Conservation (phyloP, 2,113 vertebrate genomes). For the Silurus asotus region DNA sequence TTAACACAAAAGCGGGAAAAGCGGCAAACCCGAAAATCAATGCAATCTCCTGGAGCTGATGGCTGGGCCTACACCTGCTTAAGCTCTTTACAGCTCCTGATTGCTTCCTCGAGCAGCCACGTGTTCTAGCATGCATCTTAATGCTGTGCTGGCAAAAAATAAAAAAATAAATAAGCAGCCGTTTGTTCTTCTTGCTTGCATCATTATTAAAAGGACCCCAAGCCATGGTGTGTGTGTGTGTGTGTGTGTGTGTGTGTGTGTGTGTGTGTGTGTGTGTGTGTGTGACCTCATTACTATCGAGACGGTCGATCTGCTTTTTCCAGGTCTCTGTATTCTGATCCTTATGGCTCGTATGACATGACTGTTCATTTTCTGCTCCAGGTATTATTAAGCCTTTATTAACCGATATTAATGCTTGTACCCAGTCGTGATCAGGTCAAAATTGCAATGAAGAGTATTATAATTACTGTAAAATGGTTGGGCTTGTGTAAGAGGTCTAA, state of each 20-base stretch:
- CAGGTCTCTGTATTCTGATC: conserved; percentile 11
- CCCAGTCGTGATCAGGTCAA: conserved; percentile 4
- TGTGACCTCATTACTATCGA: conserved; percentile 39
- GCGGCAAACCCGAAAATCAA: conserved; percentile 55
- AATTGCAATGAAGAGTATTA: conserved; percentile 2
- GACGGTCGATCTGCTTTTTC: conserved; percentile 17
- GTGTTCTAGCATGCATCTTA: conserved; percentile 36
- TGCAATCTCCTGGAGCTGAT: conserved; percentile 50
- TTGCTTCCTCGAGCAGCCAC: conserved; percentile 48
- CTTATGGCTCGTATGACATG: conserved; percentile 20
- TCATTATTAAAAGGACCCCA: conserved; percentile 18
- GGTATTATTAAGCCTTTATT: conserved; percentile 14
- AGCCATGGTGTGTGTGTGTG: not conserved
- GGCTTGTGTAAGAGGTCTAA: not conserved
- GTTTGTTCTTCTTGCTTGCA: not conserved
- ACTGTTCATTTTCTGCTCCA: not conserved
- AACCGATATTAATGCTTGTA: conserved; percentile 22
- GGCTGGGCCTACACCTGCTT: conserved; percentile 36
- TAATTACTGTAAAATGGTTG: conserved; percentile 10
- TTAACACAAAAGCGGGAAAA: conserved; percentile 41
- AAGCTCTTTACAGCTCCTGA: conserved; percentile 48
- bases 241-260: not conserved
- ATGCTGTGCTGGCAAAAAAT: conserved; percentile 23
- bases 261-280: not conserved
- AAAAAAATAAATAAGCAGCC: not conserved